Evolutionary conservation across 2,888 invertebrate genomes (phyloP).

Genomic region (Dasysyrphus tricinctus): DNA sequence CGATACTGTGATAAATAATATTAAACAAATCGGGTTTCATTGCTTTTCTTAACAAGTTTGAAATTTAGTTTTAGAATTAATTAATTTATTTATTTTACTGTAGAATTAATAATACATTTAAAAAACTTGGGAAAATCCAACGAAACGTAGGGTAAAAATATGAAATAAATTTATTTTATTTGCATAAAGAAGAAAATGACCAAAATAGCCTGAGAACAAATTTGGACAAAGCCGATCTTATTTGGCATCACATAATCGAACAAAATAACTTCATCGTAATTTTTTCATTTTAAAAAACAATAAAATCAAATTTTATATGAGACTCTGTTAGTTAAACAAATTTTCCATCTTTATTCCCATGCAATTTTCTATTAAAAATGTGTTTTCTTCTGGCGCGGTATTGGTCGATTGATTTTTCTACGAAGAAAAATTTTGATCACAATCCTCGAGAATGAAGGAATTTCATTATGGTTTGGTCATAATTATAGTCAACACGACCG

Average conservation of each 20-base stretch:
- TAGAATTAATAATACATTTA: too few relatives aligned
- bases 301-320: background rate
- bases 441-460: background rate
- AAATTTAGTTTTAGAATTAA: too few relatives aligned
- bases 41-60: too few relatives aligned
- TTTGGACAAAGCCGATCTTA: too few relatives aligned
- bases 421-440: background rate
- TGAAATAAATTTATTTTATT: too few relatives aligned
- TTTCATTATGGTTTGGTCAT: slow-evolving; percentile 15
- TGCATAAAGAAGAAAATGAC: too few relatives aligned
- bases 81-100: too few relatives aligned
- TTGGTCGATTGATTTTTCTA: slow-evolving; percentile 3
- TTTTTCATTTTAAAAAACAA: background rate
- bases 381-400: background rate
- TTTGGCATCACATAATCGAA: background rate
- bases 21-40: too few relatives aligned
- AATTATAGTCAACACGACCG: background rate
- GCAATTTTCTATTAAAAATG: background rate
- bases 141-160: too few relatives aligned
- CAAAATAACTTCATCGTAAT: background rate
- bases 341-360: background rate
- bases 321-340: background rate
- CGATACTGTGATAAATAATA: too few relatives aligned
- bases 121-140: too few relatives aligned
- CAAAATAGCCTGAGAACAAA: too few relatives aligned